phyloP scores from a whole-genome alignment of 2,888 invertebrate species.

The Rhogogaster chlorosoma region DNA sequence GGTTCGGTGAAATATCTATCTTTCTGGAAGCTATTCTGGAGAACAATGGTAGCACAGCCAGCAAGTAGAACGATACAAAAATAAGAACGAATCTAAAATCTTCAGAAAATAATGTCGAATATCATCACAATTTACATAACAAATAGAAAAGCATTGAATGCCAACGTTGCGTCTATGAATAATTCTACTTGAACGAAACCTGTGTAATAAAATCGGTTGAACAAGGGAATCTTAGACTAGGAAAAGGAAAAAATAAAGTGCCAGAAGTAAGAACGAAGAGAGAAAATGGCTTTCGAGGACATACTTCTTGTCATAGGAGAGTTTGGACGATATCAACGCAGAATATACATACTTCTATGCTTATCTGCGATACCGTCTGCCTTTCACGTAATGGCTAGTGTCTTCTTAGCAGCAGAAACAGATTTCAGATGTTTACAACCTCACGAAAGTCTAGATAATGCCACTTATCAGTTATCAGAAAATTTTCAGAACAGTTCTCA shows the following conservation, averaged over 20 bases:
- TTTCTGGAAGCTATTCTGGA: neutral
- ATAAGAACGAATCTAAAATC: neutral
- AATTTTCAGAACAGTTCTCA: conserved; percentile 79
- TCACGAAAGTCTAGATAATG: conserved; percentile 79
- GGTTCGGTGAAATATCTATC: neutral
- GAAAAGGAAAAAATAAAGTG: neutral
- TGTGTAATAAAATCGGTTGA: neutral
- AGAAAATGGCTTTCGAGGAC: conserved; percentile 85
- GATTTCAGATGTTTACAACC: conserved; percentile 82
- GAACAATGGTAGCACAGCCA: neutral
- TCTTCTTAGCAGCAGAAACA: conserved; percentile 85
- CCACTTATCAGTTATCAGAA: conserved; percentile 78
- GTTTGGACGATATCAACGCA: conserved; percentile 85
- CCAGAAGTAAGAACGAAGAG: neutral
- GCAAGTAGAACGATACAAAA: neutral
- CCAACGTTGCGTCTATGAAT: neutral
- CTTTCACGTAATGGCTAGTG: conserved; percentile 87
- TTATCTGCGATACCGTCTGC: conserved; percentile 87
- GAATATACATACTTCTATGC: conserved; percentile 85
- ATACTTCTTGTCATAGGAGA: conserved; percentile 84
- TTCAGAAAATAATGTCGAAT: neutral
- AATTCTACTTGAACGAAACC: neutral
- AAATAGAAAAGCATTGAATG: neutral
- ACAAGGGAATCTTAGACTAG: neutral
- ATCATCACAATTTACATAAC: neutral